These are phyloP conservation scores for Mythimna lalbum DNA, from an alignment of 2,888 invertebrate genomes.

Conservation along the genomic window DNA sequence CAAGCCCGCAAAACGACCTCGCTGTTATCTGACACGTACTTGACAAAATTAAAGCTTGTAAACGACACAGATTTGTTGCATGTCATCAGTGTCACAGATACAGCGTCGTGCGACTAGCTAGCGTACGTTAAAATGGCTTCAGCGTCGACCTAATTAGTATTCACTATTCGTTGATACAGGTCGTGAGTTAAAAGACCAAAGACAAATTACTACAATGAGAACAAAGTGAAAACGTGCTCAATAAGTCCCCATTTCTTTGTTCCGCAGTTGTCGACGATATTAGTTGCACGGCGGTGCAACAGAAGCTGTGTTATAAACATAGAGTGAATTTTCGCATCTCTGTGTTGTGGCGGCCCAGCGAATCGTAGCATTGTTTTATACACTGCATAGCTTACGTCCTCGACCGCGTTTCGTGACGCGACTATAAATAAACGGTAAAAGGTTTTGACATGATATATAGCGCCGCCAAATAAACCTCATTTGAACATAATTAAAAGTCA, in stretches of 20 bases:
- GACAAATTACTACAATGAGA: conserved; percentile 14
- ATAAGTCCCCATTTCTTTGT: conserved; percentile 22
- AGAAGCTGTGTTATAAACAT: conserved; percentile 23
- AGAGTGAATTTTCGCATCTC: conserved; percentile 42
- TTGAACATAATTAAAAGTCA: conserved; percentile 56
- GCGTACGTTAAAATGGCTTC: conserved; percentile 28
- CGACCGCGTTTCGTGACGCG: conserved; percentile 71
- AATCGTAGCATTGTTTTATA: conserved; percentile 68
- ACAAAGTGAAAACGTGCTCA: conserved; percentile 19
- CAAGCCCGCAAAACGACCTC: conserved; percentile 54
- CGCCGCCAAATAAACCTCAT: conserved; percentile 49
- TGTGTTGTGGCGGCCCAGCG: conserved; percentile 27
- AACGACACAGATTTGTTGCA: conserved; percentile 49
- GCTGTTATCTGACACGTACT: conserved; percentile 50
- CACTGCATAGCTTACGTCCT: conserved; percentile 68
- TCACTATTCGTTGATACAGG: conserved; percentile 35
- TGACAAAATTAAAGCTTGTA: conserved; percentile 54
- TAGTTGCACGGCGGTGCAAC: conserved; percentile 30
- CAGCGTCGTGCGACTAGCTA: conserved; percentile 20
- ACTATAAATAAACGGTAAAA: conserved; percentile 68
- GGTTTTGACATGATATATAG: conserved; percentile 63
- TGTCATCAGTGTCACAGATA: conserved; percentile 32
- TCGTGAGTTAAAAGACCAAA: conserved; percentile 32
- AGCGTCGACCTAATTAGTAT: conserved; percentile 37
- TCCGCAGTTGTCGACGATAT: conserved; percentile 26